These are phyloP conservation scores for Suricata suricatta DNA, from an alignment of 2,113 vertebrate species.

Conservation along the genomic window DNA sequence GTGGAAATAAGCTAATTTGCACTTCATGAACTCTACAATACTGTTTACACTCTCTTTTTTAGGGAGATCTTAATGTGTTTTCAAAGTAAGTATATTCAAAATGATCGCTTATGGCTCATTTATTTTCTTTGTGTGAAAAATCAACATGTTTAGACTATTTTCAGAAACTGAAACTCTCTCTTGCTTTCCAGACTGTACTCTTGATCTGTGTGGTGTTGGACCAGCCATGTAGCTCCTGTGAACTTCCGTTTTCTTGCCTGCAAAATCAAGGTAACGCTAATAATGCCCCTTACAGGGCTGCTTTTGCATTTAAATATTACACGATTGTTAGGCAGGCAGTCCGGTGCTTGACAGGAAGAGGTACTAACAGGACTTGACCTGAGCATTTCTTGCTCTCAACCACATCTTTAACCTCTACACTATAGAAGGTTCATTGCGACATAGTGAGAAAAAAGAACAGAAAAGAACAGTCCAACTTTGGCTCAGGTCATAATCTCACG, in stretches of 20 bases:
- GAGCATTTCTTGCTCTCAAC: not conserved
- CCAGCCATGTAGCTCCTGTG: not conserved
- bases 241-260: not conserved
- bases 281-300: not conserved
- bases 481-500: too few species aligned
- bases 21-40: not conserved
- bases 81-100: slow-evolving; percentile 1
- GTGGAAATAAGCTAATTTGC: not conserved
- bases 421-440: not conserved
- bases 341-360: not conserved
- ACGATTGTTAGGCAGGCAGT: not conserved
- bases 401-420: not conserved
- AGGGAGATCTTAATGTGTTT: not conserved
- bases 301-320: not conserved
- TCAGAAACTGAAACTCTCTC: not conserved
- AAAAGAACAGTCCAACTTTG: not conserved
- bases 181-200: not conserved
- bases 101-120: not conserved
- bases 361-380: not conserved
- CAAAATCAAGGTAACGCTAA: not conserved
- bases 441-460: not conserved
- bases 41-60: not conserved
- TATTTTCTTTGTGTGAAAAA: slow-evolving; percentile 8
- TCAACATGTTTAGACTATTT: not conserved
- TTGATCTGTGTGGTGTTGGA: not conserved